Evolutionary conservation across 2,113 vertebrate genomes (phyloP).

Genomic region (Eulemur rufifrons): DNA sequence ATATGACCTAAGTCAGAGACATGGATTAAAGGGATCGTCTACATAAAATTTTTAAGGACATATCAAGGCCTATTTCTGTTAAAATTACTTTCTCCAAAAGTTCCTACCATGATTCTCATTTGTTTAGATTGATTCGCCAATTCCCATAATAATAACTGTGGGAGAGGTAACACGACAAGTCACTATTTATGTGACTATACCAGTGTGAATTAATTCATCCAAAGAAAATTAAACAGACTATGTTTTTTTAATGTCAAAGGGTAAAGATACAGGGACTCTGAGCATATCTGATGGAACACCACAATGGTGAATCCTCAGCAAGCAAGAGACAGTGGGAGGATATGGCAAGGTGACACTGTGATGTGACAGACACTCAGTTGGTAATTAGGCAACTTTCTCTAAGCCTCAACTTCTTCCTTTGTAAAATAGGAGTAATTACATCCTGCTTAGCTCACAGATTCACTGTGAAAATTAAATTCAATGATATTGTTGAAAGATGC

Average conservation of each 20-base stretch:
- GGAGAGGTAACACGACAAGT: neutral
- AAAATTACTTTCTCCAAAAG: neutral
- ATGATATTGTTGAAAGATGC: neutral
- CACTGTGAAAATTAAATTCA: neutral
- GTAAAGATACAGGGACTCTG: neutral
- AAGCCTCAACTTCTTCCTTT: neutral
- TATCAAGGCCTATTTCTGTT: neutral
- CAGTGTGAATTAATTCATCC: neutral
- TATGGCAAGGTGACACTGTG: rapidly evolving
- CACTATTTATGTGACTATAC: neutral
- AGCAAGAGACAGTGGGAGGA: neutral
- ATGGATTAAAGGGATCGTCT: neutral
- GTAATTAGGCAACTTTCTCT: neutral
- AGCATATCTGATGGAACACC: neutral
- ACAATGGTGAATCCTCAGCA: neutral
- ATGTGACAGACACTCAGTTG: neutral
- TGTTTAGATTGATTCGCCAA: neutral
- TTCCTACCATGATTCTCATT: neutral
- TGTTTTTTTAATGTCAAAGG: neutral
- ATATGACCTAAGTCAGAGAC: neutral
- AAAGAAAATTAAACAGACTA: neutral
- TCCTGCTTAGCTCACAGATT: neutral
- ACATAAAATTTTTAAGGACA: neutral
- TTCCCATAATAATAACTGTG: neutral
- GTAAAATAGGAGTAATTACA: neutral